Percentiles rank a stretch among this genome's conserved stretches.
These are phyloP conservation scores for Apogon talboti DNA, from an alignment of 2,797 vertebrate species.

Conservation along the genomic window DNA sequence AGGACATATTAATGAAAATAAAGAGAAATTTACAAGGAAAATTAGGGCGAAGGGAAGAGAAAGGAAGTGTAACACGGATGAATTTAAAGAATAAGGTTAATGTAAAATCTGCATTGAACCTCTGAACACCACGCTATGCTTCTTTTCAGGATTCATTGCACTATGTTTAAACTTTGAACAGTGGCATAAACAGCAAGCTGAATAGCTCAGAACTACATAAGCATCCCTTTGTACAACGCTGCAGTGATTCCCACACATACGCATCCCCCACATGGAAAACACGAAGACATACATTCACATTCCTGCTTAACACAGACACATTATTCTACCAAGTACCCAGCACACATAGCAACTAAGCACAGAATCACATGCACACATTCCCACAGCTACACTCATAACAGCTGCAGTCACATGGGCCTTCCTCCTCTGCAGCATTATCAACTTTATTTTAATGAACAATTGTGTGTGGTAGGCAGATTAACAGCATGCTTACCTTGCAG, in stretches of 20 bases:
- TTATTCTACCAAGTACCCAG: constrained; percentile 18
- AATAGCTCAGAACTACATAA: constrained; percentile 33
- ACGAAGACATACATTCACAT: constrained; percentile 7
- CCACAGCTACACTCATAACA: constrained; percentile 11
- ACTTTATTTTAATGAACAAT: constrained; percentile 51
- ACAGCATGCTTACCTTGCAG: constrained; percentile 91
- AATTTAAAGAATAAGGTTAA: no score
- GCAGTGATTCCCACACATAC: constrained; percentile 23
- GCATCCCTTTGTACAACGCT: constrained; percentile 44
- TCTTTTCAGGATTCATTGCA: constrained; percentile 8
- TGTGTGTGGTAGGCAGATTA: constrained; percentile 32
- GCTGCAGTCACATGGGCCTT: constrained; percentile 20
- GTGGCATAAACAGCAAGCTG: constrained; percentile 29
- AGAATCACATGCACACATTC: constrained; percentile 11
- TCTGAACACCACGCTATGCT: not conserved
- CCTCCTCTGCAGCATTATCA: constrained; percentile 23
- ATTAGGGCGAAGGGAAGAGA: no score
- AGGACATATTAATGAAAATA: no score
- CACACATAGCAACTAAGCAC: constrained; percentile 13
- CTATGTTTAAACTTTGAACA: not conserved
- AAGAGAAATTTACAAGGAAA: no score
- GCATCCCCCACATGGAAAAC: constrained; percentile 16
- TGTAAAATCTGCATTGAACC: no score
- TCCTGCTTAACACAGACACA: constrained; percentile 10
- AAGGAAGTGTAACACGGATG: no score